Percentiles rank a stretch among this genome's conserved stretches.
Conservation (phyloP, 2,113 vertebrate species). For the Equus quagga region DNA sequence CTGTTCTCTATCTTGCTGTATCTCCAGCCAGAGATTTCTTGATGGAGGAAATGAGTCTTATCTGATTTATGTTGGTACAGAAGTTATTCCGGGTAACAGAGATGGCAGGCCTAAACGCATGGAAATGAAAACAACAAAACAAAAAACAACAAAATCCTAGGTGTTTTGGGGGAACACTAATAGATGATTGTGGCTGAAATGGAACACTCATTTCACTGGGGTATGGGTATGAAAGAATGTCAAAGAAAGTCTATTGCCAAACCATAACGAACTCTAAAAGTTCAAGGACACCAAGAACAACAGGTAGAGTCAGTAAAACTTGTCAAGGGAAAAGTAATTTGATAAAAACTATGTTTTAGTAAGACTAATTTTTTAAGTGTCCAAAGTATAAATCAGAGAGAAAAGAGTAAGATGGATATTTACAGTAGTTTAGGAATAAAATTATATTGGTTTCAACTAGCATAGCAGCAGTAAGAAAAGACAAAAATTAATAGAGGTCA, state of each 20-base stretch:
- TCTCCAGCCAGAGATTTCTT: background rate
- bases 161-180: background rate
- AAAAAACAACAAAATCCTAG: background rate
- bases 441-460: background rate
- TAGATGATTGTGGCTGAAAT: background rate
- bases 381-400: constrained; percentile 31
- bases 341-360: constrained; percentile 23
- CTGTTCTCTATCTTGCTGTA: background rate
- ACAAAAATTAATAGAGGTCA: background rate
- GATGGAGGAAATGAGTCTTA: background rate
- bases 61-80: background rate
- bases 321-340: background rate
- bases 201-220: background rate
- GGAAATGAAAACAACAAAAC: background rate
- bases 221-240: background rate
- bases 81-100: background rate
- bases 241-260: background rate
- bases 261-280: background rate
- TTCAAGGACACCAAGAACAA: background rate
- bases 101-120: background rate
- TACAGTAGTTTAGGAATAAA: background rate
- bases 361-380: constrained; percentile 25
- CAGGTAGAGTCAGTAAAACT: background rate
- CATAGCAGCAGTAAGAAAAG: background rate
- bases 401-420: background rate